Evolutionary conservation across 2,797 vertebrate species (phyloP).

Genomic region (Sternarchorhynchus goeldii): DNA sequence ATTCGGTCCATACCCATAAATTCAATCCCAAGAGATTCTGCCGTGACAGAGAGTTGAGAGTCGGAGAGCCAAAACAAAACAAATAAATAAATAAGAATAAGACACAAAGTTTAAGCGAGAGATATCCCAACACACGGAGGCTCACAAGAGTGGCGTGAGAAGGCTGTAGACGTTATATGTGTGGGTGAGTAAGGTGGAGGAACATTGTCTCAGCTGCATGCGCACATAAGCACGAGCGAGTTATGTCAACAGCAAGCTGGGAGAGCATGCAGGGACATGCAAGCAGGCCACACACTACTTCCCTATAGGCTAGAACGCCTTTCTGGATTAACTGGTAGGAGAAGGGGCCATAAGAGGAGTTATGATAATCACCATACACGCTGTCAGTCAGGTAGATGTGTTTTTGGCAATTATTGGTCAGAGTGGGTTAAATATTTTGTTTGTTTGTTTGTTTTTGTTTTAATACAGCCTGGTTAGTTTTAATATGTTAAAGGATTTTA

Average conservation of each 20-base stretch:
- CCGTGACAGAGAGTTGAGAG: constrained; percentile 86
- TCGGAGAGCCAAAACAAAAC: constrained; percentile 66
- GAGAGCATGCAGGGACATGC: constrained; percentile 68
- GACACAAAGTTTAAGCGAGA: constrained; percentile 82
- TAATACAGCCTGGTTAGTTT: constrained; percentile 49
- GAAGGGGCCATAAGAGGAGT: constrained; percentile 23
- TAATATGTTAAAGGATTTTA: background rate
- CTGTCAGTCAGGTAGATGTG: constrained; percentile 22
- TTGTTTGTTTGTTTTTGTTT: too few relatives aligned
- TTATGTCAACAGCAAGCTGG: constrained; percentile 58
- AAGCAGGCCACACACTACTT: constrained; percentile 43
- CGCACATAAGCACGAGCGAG: constrained; percentile 45
- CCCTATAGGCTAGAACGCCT: constrained; percentile 31
- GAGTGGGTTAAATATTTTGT: constrained; percentile 22
- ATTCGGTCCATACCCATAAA: constrained; percentile 97
- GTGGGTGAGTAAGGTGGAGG: constrained; percentile 53
- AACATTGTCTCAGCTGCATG: constrained; percentile 50
- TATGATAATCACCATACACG: constrained; percentile 34
- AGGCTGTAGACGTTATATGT: constrained; percentile 48
- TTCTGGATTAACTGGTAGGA: constrained; percentile 47
- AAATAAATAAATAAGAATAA: constrained; percentile 63
- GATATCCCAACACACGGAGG: constrained; percentile 74
- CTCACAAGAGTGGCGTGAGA: constrained; percentile 66
- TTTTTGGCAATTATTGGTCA: constrained; percentile 15
- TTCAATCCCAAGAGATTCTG: constrained; percentile 99